phyloP scores from a whole-genome alignment of 2,797 vertebrate species.

The Oreochromis grahami region DNA sequence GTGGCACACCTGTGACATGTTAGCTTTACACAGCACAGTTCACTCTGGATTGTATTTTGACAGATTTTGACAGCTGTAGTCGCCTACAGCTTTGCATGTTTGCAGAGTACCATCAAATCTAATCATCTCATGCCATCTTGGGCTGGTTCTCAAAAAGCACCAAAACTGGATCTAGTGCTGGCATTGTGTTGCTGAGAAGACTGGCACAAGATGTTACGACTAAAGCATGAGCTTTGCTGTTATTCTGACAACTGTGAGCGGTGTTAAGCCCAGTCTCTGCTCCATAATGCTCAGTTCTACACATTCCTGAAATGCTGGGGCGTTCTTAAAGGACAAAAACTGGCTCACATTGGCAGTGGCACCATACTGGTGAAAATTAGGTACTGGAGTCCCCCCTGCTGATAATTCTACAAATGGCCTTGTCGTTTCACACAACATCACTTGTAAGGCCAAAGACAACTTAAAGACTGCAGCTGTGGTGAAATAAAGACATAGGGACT shows the following conservation, averaged over 20 bases:
- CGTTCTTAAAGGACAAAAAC: neutral
- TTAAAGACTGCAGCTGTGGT: conserved; percentile 30
- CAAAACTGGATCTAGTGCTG: neutral
- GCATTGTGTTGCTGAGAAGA: neutral
- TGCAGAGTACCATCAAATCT: neutral
- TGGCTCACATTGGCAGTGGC: neutral
- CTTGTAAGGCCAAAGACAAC: conserved; percentile 46
- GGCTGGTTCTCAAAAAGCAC: neutral
- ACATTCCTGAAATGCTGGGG: neutral
- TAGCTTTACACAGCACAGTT: neutral
- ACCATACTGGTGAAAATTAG: neutral
- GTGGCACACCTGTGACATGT: neutral
- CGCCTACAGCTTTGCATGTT: neutral
- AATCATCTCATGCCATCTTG: neutral
- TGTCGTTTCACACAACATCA: conserved; percentile 57
- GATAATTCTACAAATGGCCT: conserved; percentile 43
- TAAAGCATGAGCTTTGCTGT: neutral
- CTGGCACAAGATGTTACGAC: neutral
- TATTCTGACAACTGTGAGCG: neutral
- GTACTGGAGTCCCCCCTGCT: conserved; percentile 21
- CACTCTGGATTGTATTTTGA: neutral
- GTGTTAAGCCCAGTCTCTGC: neutral
- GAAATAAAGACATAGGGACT: conserved; percentile 17
- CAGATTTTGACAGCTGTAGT: neutral
- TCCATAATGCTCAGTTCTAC: neutral